Base-by-base conservation (phyloP, 1,140 invertebrate genomes). In the Vollenhovia emeryi region DNA sequence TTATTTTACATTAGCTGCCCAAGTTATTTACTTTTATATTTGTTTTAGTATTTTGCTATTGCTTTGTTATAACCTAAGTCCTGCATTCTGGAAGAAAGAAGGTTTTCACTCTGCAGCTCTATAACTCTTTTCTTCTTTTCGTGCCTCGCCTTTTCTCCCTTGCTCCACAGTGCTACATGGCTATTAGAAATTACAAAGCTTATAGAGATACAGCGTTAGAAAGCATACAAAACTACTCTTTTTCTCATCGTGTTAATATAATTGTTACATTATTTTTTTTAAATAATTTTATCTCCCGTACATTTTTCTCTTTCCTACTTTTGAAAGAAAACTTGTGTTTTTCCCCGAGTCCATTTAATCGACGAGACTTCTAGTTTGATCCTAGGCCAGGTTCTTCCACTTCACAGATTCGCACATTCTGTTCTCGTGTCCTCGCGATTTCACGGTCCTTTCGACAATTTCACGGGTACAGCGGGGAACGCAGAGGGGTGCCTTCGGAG, bases 371-470 rank as follows among this genome's bases (percentile, higher is more conserved):
- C 9, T 43, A 43, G 4, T 55, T 36, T 30, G 13, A 24, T n/a
- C n/a, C 27, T 40, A 30, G n/a, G 33, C 7, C 24, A 57, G 27
- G 24, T 57, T 82, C n/a, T 55, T 73, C 24, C 66, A 30, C 66
- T 33, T 73, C 48, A 30, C 18, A 27, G 64, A 45, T 0, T 33
- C 9, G 36, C 24, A n/a, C n/a, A 36, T 71, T 21, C 62, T 52
- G 24, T 55, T 84, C 55, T 15, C 45, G 45, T 21, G 57, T 30
- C 24, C 85, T 69, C 60, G 24, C 64, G 66, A 73, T 62, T 76
- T 84, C n/a, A 85, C 36, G 73, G 21, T 64, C 43, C 59, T 85
- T 85, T 86, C 68, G 48, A 59, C 55, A 30, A 85, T 86, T 86
- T 86, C 59, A 80, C 33, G 68, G 48, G 36, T 73, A 40, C 66